Evolutionary conservation across 2,113 vertebrate genomes (phyloP), one percentile per base, ranked within the genome.

Genomic region (Nesoenas mayeri): DNA sequence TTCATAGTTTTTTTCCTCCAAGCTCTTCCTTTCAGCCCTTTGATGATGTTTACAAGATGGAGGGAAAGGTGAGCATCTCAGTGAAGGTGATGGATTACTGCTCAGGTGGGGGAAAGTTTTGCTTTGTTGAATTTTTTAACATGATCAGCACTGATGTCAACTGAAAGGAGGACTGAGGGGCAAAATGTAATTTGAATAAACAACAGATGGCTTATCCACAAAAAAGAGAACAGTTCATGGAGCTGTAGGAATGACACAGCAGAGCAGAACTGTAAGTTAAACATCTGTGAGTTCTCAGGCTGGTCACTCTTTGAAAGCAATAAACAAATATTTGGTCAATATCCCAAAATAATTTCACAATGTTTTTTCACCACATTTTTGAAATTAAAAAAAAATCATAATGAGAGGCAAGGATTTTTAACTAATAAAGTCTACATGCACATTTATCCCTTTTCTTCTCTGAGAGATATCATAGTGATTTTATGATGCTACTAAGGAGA

Each of bases 401-500:
- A 60, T 56, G 36, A 83, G n/a, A 96, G 19, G 50, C 22, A 89
- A 72, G 69, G 57, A 80, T 71, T 70, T 78, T 88, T 58, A 66
- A 57, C 20, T 62, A 71, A 80, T 64, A n/a, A 85, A 56, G 26
- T 60, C 21, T 75, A 58, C 17, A 29, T 29, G n/a, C 8, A 51
- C 3, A 0, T 83, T 78, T 86, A 86, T 69, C 24, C 9, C 3
- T 90, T 91, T 75, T 88, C 71, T 92, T 85, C 67, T 91, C 83
- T 31, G 29, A 80, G 50, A 53, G 29, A 94, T 1, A 2, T 95
- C 95, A 95, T 17, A 60, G 50, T 84, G 38, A 94, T 92, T 95
- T 97, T 96, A 95, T 79, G 88, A 94, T 94, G 69, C 65, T 95
- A 47, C 54, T 91, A 50, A 84, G 83, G 71, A 91, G 75, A 95